Evolutionary conservation across 2,888 invertebrate species (phyloP).

Genomic region (Tromatobia lineatoria): DNA sequence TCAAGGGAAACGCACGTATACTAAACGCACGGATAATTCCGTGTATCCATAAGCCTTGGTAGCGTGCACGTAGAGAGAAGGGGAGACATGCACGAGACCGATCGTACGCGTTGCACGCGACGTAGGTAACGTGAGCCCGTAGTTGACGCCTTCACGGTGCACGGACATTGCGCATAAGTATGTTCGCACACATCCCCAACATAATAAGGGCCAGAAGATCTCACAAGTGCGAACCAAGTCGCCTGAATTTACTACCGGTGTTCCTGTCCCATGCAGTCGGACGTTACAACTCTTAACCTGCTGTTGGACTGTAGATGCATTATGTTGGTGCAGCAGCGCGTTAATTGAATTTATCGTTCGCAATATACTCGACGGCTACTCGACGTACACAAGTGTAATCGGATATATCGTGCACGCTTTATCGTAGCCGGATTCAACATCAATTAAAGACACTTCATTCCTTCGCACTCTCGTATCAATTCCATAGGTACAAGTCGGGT

Average conservation of each 20-base stretch:
- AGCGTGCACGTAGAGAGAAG: conserved; percentile 38
- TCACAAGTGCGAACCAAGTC: conserved; percentile 17
- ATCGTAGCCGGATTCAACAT: conserved; percentile 24
- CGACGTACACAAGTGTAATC: conserved; percentile 33
- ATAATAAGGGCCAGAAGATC: background rate
- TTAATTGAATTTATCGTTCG: conserved; percentile 62
- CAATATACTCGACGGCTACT: conserved; percentile 10
- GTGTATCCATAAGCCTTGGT: conserved; percentile 24
- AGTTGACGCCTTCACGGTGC: conserved; percentile 55
- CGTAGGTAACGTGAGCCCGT: conserved; percentile 52
- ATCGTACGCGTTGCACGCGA: conserved; percentile 63
- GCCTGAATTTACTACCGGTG: conserved; percentile 38
- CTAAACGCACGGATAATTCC: conserved; percentile 32
- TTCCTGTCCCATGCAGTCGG: conserved; percentile 25
- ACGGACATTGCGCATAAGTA: conserved; percentile 32
- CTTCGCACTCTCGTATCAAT: background rate
- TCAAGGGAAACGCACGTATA: conserved; percentile 38
- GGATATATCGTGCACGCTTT: conserved; percentile 39
- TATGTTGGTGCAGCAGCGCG: conserved; percentile 13
- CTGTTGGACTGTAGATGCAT: conserved; percentile 7
- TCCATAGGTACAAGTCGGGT: background rate
- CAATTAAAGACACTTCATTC: conserved; percentile 13
- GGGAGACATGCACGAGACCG: conserved; percentile 52
- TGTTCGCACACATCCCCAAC: too few species aligned
- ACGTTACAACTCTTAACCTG: conserved; percentile 33